Evolutionary conservation across 2,888 invertebrate species (phyloP).

Genomic region (Phanerotoma sp.): DNA sequence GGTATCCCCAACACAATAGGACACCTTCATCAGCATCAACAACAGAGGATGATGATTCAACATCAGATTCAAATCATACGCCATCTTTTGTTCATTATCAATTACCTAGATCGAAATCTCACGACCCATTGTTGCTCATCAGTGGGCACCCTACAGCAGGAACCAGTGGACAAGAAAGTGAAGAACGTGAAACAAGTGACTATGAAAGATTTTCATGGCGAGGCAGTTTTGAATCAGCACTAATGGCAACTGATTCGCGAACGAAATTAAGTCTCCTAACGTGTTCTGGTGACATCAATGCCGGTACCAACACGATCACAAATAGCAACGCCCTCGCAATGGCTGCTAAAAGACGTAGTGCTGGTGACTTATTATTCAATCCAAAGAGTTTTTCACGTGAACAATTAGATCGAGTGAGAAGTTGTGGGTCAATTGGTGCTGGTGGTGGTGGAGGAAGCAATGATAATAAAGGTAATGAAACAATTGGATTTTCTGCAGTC

Average conservation of each 20-base stretch:
- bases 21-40: constrained; percentile 64
- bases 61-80: constrained; percentile 65
- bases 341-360: constrained; percentile 78
- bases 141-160: constrained; percentile 48
- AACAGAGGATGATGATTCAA: constrained; percentile 73
- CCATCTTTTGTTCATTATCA: constrained; percentile 58
- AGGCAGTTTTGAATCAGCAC: constrained; percentile 89
- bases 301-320: constrained; percentile 58
- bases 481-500: constrained; percentile 28
- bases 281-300: constrained; percentile 60
- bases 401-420: constrained; percentile 71
- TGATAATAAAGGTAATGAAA: constrained; percentile 56
- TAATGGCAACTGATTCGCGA: constrained; percentile 83
- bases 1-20: constrained; percentile 63
- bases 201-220: constrained; percentile 90
- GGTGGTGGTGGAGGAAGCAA: constrained; percentile 64
- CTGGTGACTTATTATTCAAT: constrained; percentile 79
- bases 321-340: constrained; percentile 68
- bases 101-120: constrained; percentile 78
- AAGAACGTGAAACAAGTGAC: constrained; percentile 72
- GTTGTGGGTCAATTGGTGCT: constrained; percentile 83
- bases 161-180: constrained; percentile 46
- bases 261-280: constrained; percentile 71
- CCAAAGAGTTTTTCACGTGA: constrained; percentile 78
- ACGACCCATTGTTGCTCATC: constrained; percentile 68